phyloP scores from a whole-genome alignment of 2,888 invertebrate genomes.

The Eupeodes latifasciatus region DNA sequence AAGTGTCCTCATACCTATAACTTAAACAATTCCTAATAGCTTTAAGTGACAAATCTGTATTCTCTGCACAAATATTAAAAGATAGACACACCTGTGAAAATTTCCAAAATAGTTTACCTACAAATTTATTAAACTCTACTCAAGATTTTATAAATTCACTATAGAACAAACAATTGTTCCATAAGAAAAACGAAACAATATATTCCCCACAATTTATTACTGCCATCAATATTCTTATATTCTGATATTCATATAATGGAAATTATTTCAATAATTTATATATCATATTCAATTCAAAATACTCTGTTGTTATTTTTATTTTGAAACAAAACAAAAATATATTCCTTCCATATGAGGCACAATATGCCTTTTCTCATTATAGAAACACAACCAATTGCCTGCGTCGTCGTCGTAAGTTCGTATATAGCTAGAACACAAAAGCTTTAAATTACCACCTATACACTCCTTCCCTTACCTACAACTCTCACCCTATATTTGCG shows the following conservation, averaged over 20 bases:
- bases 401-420: background rate
- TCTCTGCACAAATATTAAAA: no score
- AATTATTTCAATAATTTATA: conserved; percentile 35
- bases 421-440: background rate
- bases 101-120: no score
- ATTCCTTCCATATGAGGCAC: conserved; percentile 25
- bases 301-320: conserved; percentile 31
- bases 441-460: background rate
- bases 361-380: conserved; percentile 16
- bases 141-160: no score
- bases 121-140: no score
- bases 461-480: background rate
- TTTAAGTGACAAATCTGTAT: no score
- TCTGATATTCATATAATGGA: conserved; percentile 19
- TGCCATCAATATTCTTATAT: conserved; percentile 6
- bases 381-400: conserved; percentile 3
- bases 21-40: no score
- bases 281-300: conserved; percentile 20
- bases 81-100: no score
- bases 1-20: no score
- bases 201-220: conserved; percentile 14
- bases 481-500: background rate
- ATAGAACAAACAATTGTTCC: no score
- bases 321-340: background rate
- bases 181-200: background rate